Evolutionary conservation across 2,113 vertebrate genomes (phyloP).

Genomic region (Drymodes brunneopygia): DNA sequence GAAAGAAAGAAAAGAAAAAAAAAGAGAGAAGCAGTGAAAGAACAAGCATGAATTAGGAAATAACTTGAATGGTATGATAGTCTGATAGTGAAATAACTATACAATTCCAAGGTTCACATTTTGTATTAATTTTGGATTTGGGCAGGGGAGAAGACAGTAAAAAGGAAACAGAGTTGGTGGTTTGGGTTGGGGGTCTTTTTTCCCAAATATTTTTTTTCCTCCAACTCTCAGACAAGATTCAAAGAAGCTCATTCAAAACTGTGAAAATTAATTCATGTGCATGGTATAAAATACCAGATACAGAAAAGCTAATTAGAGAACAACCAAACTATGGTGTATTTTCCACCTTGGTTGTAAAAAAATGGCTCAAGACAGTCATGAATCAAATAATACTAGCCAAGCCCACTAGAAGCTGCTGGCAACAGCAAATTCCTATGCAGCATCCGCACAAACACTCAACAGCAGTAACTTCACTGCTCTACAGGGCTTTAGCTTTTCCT

Average conservation of each 20-base stretch:
- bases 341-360: neutral
- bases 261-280: neutral
- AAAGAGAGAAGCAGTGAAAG: neutral
- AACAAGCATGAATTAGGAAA: neutral
- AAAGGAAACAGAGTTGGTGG: neutral
- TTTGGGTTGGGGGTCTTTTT: neutral
- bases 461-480: neutral
- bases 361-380: neutral
- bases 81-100: neutral
- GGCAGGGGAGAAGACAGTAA: neutral
- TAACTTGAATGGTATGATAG: neutral
- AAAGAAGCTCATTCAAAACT: neutral
- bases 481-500: neutral
- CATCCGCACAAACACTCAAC: neutral
- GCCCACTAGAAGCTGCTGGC: neutral
- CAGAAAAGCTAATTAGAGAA: neutral
- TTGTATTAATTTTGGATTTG: neutral
- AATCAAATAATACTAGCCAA: neutral
- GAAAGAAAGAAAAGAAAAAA: fast-evolving
- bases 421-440: neutral
- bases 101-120: neutral
- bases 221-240: neutral
- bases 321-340: neutral
- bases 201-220: neutral
- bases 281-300: neutral